Conservation (phyloP, 2,113 vertebrate species). For the Anguilla rostrata region DNA sequence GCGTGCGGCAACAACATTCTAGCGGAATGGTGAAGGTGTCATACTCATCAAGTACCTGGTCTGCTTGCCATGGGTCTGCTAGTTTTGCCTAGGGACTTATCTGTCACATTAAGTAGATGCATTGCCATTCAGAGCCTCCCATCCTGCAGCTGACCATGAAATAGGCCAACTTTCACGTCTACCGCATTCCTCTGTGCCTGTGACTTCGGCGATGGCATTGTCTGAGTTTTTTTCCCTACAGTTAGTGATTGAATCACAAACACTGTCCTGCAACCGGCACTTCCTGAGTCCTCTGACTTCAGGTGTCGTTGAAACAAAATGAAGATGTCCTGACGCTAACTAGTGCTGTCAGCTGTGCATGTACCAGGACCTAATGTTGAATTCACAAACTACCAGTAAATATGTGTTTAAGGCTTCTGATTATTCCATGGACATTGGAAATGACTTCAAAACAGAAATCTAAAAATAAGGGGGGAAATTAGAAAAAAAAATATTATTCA, state of each 20-base stretch:
- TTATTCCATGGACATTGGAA: background rate
- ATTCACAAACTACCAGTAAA: constrained; percentile 27
- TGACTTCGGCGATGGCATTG: constrained; percentile 63
- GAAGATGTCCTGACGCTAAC: constrained; percentile 31
- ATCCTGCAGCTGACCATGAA: constrained; percentile 72
- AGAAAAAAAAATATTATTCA: background rate
- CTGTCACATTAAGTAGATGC: constrained; percentile 79
- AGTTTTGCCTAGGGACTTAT: constrained; percentile 76
- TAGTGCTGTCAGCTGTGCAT: constrained; percentile 28
- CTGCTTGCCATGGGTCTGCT: constrained; percentile 62
- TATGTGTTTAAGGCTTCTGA: constrained; percentile 30
- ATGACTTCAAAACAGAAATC: background rate
- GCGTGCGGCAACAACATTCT: constrained; percentile 71
- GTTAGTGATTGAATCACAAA: constrained; percentile 65
- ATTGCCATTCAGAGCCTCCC: constrained; percentile 75
- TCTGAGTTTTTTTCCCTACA: constrained; percentile 55
- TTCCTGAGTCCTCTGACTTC: constrained; percentile 52
- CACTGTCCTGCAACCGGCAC: constrained; percentile 43
- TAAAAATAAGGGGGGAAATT: background rate
- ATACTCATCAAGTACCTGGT: constrained; percentile 77
- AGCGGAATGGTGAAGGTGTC: constrained; percentile 72
- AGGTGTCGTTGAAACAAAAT: constrained; percentile 38
- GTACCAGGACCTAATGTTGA: constrained; percentile 29
- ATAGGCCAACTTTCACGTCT: constrained; percentile 80
- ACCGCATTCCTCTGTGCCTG: constrained; percentile 66